Evolutionary conservation across 2,888 invertebrate species (phyloP).

Genomic region (Amphiduros pacificus): DNA sequence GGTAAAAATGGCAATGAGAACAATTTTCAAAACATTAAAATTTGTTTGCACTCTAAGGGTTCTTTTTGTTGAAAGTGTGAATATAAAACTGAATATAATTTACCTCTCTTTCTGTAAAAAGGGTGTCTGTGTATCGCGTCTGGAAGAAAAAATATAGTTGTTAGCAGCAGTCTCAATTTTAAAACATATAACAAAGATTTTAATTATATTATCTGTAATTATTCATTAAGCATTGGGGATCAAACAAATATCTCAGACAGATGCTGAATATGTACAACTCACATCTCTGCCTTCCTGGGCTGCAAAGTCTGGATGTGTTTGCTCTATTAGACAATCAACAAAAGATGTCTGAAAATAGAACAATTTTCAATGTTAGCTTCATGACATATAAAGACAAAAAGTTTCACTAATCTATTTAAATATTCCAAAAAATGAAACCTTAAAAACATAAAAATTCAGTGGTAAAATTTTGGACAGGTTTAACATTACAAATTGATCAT

Average conservation of each 20-base stretch:
- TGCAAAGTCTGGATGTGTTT: conserved; percentile 89
- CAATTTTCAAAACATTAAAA: no score
- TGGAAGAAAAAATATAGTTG: conserved; percentile 31
- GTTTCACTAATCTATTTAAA: background rate
- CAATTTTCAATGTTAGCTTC: background rate
- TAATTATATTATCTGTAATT: no score
- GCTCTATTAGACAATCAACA: conserved; percentile 93
- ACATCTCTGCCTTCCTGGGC: conserved; percentile 62
- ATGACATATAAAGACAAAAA: background rate
- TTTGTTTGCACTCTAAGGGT: no score
- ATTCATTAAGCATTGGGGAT: no score
- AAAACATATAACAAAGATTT: background rate
- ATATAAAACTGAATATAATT: no score
- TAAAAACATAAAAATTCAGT: background rate
- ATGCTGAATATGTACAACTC: conserved; percentile 34
- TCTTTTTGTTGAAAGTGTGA: no score
- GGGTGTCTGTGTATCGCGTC: conserved; percentile 89
- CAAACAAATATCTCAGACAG: no score
- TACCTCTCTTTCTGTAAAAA: conserved; percentile 85
- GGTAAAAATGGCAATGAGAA: no score
- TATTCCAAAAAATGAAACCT: background rate
- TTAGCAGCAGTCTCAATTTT: background rate
- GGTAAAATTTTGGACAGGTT: background rate
- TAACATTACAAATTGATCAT: background rate
- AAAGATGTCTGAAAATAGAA: conserved; percentile 74